Evolutionary conservation across 2,113 vertebrate genomes (phyloP), one percentile per base, ranked within the genome.

Genomic region (Ciconia maguari): DNA sequence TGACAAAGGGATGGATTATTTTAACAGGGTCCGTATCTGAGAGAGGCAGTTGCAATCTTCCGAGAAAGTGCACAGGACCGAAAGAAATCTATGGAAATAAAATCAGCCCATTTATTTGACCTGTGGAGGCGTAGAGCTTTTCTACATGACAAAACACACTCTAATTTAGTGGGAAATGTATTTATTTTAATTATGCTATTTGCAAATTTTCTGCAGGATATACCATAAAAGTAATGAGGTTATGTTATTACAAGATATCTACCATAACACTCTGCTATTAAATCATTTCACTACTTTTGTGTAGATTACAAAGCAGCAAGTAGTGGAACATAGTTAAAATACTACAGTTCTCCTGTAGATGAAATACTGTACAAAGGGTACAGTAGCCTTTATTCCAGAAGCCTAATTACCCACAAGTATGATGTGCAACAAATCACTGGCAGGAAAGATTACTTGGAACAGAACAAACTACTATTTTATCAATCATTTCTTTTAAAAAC

Each of bases 111-210:
- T 60, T 93, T 82, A 65, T 79, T 83, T 52, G 19, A 75, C 42
- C 36, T 57, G 44, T 46, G 36, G 51, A 90, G 42, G 21, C 25
- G 2, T 44, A 24, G 21, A 5, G 36, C 26, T 72, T 78, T 94
- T 90, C 60, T 86, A 65, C 17, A 64, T 48, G 49, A 83, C 42
- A 95, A 93, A 95, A 52, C 9, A 41, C 13, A 62, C 11, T 38
- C 22, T 87, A 58, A 89, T 92, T 87, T 84, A 82, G 26, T 46
- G 52, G 71, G 29, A 86, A 87, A 83, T 62, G 3, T 81, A 69
- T 93, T 93, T 87, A 66, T 95, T 94, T 85, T 90, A 96, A 90
- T 92, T 92, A 90, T 54, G 5, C 2, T 74, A 70, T 51, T 96
- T 85, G 57, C 68, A 92, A 91, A 58, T 90, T 87, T 94, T 94